Base-by-base conservation (phyloP, 2,888 invertebrate genomes). In the Saturnia japonica region DNA sequence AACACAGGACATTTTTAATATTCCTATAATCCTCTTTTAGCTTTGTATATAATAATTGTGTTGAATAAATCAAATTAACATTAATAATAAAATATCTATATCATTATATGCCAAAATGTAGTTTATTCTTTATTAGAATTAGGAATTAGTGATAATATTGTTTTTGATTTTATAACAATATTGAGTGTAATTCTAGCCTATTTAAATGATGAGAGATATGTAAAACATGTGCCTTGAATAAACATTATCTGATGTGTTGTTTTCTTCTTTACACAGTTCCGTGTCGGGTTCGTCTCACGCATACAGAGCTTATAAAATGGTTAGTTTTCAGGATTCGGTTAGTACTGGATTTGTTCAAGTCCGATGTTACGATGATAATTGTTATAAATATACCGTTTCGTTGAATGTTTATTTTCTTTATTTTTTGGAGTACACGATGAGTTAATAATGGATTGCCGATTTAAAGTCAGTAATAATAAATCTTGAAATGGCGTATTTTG, bases 241-340 rank as follows among this genome's bases (percentile, higher is more conserved):
- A 81, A 76, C 28, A 62, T 34, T 77, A 74, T 81, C 80, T 88
- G 68, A 86, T 73, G 74, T 77, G 76, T 80, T 85, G 78, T 85
- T 86, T 82, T 85, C 76, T 84, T 85, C 79, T 75, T 78, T 75
- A 80, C 83, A 85, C 85, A 80, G 83, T 77, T 76, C 78, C 57
- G 57, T 28, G 82, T 76, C 81, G 71, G 74, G 73, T 70, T 78
- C 81, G 73, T 73, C 72, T 72, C 73, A 78, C 72, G 77, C 75
- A 76, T 72, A 72, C 73, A 2, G 75, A 72, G 75, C 72, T 74
- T 71, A 68, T 66, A 71, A 54, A 60, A 54, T 74, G 80, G 79
- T 80, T 80, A 78, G 78, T 81, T 75, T 70, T 71, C 72, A 74
- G 74, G 75, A 71, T 28, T 82, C 73, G 88, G 87, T 87, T 87